Percentiles rank a stretch among this genome's conserved stretches.
phyloP scores from a whole-genome alignment of 2,888 invertebrate genomes.

The Apamea monoglypha region DNA sequence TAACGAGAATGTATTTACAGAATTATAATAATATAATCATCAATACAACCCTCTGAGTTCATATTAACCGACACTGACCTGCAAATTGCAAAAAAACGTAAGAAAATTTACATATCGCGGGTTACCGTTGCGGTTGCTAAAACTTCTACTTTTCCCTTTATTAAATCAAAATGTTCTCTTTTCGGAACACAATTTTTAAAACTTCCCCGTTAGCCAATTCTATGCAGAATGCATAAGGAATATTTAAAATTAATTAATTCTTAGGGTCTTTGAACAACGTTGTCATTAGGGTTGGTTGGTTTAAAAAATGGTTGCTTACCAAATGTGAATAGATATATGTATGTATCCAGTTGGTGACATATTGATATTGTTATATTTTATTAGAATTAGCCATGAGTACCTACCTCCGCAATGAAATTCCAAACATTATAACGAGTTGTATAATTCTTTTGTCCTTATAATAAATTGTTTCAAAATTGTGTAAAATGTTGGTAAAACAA shows the following conservation, averaged over 20 bases:
- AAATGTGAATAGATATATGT: background rate
- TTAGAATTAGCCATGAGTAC: slow-evolving; percentile 36
- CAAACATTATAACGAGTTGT: slow-evolving; percentile 58
- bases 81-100: background rate
- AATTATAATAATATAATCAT: background rate
- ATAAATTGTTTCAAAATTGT: slow-evolving; percentile 61
- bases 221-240: slow-evolving; percentile 30
- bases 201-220: slow-evolving; percentile 34
- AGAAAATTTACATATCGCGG: background rate
- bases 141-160: slow-evolving; percentile 1
- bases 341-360: background rate
- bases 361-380: slow-evolving; percentile 17
- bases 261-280: slow-evolving; percentile 21
- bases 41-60: too few species aligned
- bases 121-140: background rate
- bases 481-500: slow-evolving; percentile 56
- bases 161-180: slow-evolving; percentile 19
- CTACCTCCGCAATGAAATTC: slow-evolving; percentile 41
- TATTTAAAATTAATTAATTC: slow-evolving; percentile 19
- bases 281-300: background rate
- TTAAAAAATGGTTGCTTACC: background rate
- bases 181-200: slow-evolving; percentile 13
- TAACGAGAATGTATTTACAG: background rate
- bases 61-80: background rate
- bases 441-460: slow-evolving; percentile 56